Conservation (phyloP, 2,797 vertebrate species). For the Pelochelys cantorii region DNA sequence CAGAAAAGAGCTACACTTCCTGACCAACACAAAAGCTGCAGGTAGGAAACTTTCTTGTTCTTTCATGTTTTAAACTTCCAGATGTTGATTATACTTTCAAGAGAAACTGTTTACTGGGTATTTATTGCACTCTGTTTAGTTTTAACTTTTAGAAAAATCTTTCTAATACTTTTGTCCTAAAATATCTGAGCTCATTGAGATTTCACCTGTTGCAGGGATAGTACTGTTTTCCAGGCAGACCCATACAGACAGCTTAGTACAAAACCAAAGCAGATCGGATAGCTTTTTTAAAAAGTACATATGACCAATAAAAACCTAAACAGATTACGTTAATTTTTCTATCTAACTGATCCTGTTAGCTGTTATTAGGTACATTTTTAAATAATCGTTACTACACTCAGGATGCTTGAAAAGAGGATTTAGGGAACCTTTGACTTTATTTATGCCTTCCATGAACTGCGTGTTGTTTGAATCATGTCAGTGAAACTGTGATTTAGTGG, state of each 20-base stretch:
- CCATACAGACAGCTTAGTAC: not conserved
- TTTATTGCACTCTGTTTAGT: not conserved
- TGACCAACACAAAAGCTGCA: conserved; percentile 55
- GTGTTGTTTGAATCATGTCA: conserved; percentile 12
- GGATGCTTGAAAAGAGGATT: conserved; percentile 6
- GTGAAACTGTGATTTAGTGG: not conserved
- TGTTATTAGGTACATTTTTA: not conserved
- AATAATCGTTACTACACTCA: not conserved
- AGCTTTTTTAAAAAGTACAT: not conserved
- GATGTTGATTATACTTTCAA: not conserved
- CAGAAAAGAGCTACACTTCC: conserved; percentile 57
- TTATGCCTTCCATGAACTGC: conserved; percentile 3
- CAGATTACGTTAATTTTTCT: not conserved
- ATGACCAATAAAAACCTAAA: not conserved
- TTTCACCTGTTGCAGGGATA: conserved; percentile 42
- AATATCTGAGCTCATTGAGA: not conserved
- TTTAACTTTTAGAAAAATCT: not conserved
- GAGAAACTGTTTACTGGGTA: conserved; percentile 4
- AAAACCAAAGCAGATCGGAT: not conserved
- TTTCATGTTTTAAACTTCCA: not conserved
- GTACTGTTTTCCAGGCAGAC: not conserved
- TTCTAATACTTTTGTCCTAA: conserved; percentile 13
- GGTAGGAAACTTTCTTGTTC: conserved; percentile 74
- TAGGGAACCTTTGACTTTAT: conserved; percentile 43
- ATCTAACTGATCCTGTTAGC: not conserved